Evolutionary conservation across 1,140 invertebrate species (phyloP).

Genomic region (Aphidius ervi): DNA sequence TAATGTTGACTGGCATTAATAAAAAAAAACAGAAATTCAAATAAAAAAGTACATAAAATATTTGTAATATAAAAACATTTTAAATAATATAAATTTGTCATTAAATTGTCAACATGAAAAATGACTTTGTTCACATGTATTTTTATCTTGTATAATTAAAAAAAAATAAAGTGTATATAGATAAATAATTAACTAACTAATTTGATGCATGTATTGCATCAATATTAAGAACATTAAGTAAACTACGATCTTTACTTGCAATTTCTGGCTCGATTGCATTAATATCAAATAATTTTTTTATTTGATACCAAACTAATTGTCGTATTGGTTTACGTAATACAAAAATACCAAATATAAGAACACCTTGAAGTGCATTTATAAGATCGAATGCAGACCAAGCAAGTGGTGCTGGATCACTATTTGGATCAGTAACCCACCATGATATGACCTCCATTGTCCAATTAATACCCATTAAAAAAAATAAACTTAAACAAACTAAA

Average conservation of each 20-base stretch:
- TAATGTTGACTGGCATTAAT: no score
- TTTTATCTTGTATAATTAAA: no score
- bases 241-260: constrained; percentile 36
- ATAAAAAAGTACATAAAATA: no score
- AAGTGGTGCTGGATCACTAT: constrained; percentile 21
- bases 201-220: constrained; percentile 3
- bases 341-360: constrained; percentile 53
- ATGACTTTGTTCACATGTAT: no score
- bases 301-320: constrained; percentile 39
- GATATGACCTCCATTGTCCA: constrained; percentile 57
- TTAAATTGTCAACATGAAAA: no score
- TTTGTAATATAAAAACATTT: no score
- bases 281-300: constrained; percentile 39
- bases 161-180: no score
- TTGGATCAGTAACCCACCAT: constrained; percentile 45
- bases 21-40: no score
- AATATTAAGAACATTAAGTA: constrained; percentile 37
- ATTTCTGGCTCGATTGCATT: constrained; percentile 30
- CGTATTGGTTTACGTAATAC: constrained; percentile 55
- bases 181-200: no score
- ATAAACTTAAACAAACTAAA: constrained; percentile 51
- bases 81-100: no score
- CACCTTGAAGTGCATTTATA: constrained; percentile 53
- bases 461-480: constrained; percentile 57
- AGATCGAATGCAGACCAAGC: constrained; percentile 55